These are phyloP conservation scores for Crenichthys baileyi DNA, from an alignment of 2,797 vertebrate genomes.

Conservation along the genomic window DNA sequence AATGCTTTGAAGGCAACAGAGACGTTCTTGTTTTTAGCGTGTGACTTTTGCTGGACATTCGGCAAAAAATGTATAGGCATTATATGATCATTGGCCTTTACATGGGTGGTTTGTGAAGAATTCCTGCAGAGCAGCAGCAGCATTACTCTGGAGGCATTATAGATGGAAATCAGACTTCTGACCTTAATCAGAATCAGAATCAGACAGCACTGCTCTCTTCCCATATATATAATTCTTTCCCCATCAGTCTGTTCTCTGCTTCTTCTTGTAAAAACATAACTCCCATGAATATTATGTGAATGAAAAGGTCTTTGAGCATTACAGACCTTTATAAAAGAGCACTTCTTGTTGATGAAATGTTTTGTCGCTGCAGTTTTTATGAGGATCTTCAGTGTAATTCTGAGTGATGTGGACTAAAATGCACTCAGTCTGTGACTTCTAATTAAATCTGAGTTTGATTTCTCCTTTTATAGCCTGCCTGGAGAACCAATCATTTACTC, in stretches of 20 bases:
- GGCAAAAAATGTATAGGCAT: slow-evolving; percentile 12
- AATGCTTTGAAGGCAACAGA: slow-evolving; percentile 57
- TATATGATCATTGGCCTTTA: slow-evolving; percentile 34
- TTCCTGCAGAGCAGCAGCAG: neutral
- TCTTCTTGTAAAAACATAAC: slow-evolving; percentile 38
- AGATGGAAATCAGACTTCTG: slow-evolving; percentile 26
- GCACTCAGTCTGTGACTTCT: slow-evolving; percentile 20
- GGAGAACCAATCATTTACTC: neutral
- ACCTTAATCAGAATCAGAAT: too few relatives aligned
- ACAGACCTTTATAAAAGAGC: slow-evolving; percentile 26
- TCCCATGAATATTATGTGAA: slow-evolving; percentile 39
- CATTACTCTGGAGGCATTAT: slow-evolving; percentile 3
- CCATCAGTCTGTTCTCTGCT: neutral
- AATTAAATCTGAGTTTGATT: slow-evolving; percentile 27
- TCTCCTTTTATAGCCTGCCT: slow-evolving; percentile 7
- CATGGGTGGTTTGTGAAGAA: slow-evolving; percentile 27
- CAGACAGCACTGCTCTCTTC: accelerated
- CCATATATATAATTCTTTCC: slow-evolving; percentile 1
- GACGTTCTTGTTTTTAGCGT: slow-evolving; percentile 43
- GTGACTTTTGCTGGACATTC: neutral
- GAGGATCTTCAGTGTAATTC: slow-evolving; percentile 33
- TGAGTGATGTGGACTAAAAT: slow-evolving; percentile 36
- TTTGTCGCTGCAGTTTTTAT: slow-evolving; percentile 39
- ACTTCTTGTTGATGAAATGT: slow-evolving; percentile 25
- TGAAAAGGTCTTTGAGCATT: slow-evolving; percentile 32